Evolutionary conservation across 2,797 vertebrate genomes (phyloP).

Genomic region (Pogonophryne albipinna): DNA sequence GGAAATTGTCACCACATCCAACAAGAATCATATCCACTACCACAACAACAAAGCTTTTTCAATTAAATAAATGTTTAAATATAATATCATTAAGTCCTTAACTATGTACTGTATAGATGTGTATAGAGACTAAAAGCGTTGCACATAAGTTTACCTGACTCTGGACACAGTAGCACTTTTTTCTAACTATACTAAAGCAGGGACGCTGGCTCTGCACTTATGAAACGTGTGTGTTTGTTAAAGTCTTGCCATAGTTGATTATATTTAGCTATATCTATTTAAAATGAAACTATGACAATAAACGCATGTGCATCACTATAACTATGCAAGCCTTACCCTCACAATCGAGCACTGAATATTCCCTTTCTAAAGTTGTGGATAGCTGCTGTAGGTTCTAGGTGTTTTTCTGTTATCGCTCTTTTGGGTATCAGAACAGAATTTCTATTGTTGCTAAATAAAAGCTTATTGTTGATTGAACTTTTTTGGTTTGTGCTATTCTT

Average conservation of each 20-base stretch:
- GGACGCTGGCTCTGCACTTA: slow-evolving; percentile 37
- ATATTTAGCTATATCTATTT: slow-evolving; percentile 37
- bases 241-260: slow-evolving; percentile 51
- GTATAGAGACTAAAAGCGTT: slow-evolving; percentile 36
- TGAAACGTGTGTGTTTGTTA: slow-evolving; percentile 42
- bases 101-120: slow-evolving; percentile 52
- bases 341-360: slow-evolving; percentile 56
- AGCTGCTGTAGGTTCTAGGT: slow-evolving; percentile 33
- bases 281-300: slow-evolving; percentile 39
- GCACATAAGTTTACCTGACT: slow-evolving; percentile 43
- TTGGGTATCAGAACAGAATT: slow-evolving; percentile 81
- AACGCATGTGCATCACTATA: slow-evolving; percentile 69
- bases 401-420: slow-evolving; percentile 79
- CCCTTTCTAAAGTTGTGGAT: slow-evolving; percentile 44
- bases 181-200: slow-evolving; percentile 32
- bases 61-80: slow-evolving; percentile 20
- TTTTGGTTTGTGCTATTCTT: not conserved
- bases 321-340: slow-evolving; percentile 78
- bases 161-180: slow-evolving; percentile 48
- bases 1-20: slow-evolving; percentile 24
- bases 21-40: slow-evolving; percentile 11
- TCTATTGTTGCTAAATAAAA: slow-evolving; percentile 95
- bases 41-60: slow-evolving; percentile 15
- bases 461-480: slow-evolving; percentile 71
- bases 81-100: slow-evolving; percentile 9